These are phyloP conservation scores for Desoria tigrina DNA, from an alignment of 2,888 invertebrate genomes.

Conservation along the genomic window DNA sequence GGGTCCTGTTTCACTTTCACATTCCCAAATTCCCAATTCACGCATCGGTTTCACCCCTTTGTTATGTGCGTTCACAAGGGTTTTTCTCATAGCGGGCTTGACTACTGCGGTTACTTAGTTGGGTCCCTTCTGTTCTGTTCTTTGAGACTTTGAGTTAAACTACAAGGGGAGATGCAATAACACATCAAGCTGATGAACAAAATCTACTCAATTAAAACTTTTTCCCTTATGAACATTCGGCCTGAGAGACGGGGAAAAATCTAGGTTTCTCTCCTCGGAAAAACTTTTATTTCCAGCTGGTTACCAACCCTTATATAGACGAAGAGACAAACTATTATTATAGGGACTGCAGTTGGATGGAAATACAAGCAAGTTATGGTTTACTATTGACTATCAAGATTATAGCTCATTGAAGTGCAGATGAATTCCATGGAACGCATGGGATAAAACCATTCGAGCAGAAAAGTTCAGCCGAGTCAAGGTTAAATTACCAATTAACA, in stretches of 20 bases:
- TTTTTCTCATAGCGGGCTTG: too few species aligned
- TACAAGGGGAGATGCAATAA: too few species aligned
- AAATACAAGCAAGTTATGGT: background rate
- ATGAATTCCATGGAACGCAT: background rate
- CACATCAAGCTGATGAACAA: constrained; percentile 1
- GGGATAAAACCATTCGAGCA: background rate
- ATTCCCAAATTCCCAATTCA: too few species aligned
- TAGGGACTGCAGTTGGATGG: background rate
- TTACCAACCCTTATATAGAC: background rate
- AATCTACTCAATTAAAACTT: constrained; percentile 25
- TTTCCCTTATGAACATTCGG: constrained; percentile 12
- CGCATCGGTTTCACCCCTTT: too few species aligned
- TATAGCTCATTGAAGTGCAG: background rate
- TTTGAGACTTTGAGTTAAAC: too few species aligned
- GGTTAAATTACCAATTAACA: constrained; percentile 24
- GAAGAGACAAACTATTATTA: constrained; percentile 1
- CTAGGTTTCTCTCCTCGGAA: constrained; percentile 8
- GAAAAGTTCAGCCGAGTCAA: constrained; percentile 7
- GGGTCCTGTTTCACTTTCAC: too few species aligned
- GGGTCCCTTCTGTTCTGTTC: too few species aligned
- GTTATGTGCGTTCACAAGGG: too few species aligned
- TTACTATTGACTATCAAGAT: background rate
- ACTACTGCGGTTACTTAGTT: too few species aligned
- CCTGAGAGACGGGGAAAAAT: background rate
- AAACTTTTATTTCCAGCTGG: background rate